A percentile compares a stretch with the other conserved stretches of the same genome.
Conservation (phyloP, 2,888 invertebrate genomes). For the Tenthredo livida region DNA sequence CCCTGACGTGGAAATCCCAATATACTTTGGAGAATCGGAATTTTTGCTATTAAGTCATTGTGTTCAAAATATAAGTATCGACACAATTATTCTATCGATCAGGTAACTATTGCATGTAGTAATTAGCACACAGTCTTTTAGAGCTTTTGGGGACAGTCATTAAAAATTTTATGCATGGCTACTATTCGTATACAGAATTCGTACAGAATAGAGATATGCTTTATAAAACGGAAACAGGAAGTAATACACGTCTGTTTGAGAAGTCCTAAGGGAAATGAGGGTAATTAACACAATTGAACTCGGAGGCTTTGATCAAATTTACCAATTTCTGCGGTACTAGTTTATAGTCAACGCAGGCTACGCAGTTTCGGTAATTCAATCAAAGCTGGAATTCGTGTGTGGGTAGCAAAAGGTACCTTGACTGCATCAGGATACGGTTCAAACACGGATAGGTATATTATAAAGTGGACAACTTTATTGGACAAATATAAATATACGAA, state of each 20-base stretch:
- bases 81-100: neutral
- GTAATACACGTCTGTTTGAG: neutral
- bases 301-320: conserved; percentile 25
- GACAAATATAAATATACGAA: neutral
- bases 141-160: neutral
- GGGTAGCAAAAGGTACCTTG: neutral
- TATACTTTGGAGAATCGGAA: neutral
- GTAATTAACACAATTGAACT: conserved; percentile 6
- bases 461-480: conserved; percentile 5
- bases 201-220: neutral
- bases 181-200: neutral
- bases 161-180: neutral
- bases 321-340: neutral
- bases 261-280: neutral
- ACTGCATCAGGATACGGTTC: neutral
- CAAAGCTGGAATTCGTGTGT: neutral
- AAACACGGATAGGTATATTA: neutral
- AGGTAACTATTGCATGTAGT: neutral
- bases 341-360: neutral
- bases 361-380: conserved; percentile 31
- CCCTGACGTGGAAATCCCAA: neutral
- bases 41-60: neutral
- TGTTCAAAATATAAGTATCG: neutral
- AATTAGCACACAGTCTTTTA: neutral
- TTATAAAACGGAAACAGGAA: neutral